Evolutionary conservation across 2,888 invertebrate species (phyloP).

Genomic region (Synergus japonicus): DNA sequence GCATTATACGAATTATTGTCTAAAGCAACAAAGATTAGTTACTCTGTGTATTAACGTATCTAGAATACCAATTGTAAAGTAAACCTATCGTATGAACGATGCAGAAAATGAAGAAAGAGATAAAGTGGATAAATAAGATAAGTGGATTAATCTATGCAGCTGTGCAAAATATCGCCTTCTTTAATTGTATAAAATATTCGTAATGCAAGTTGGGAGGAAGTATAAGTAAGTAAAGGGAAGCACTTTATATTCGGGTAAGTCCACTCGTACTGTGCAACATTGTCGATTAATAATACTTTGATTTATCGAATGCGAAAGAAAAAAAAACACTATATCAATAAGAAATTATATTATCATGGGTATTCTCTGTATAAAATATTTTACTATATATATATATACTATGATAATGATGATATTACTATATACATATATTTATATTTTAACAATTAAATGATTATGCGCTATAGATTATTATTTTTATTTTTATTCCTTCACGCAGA

Average conservation of each 20-base stretch:
- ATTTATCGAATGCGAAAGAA: constrained; percentile 27
- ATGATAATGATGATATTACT: constrained; percentile 60
- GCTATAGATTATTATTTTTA: constrained; percentile 26
- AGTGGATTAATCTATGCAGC: constrained; percentile 21
- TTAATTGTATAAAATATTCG: constrained; percentile 28
- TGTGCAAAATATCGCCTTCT: constrained; percentile 32
- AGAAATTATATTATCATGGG: constrained; percentile 67
- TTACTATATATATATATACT: constrained; percentile 58
- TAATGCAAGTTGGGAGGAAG: constrained; percentile 9
- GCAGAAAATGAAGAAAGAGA: not conserved
- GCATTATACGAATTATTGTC: constrained; percentile 5
- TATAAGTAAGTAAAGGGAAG: constrained; percentile 23
- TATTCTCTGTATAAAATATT: too few species aligned
- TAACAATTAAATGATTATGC: constrained; percentile 72
- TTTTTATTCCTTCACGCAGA: not conserved
- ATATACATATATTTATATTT: constrained; percentile 74
- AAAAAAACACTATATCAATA: constrained; percentile 61
- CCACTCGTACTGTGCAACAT: constrained; percentile 24
- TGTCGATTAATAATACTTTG: constrained; percentile 25
- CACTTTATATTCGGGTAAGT: constrained; percentile 6
- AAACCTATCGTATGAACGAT: not conserved
- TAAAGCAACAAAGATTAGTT: constrained; percentile 12
- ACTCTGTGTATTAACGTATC: constrained; percentile 13
- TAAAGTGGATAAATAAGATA: not conserved
- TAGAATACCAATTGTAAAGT: constrained; percentile 37